These are phyloP conservation scores for Hecatera dysodea DNA, from an alignment of 2,888 invertebrate genomes.

Conservation along the genomic window DNA sequence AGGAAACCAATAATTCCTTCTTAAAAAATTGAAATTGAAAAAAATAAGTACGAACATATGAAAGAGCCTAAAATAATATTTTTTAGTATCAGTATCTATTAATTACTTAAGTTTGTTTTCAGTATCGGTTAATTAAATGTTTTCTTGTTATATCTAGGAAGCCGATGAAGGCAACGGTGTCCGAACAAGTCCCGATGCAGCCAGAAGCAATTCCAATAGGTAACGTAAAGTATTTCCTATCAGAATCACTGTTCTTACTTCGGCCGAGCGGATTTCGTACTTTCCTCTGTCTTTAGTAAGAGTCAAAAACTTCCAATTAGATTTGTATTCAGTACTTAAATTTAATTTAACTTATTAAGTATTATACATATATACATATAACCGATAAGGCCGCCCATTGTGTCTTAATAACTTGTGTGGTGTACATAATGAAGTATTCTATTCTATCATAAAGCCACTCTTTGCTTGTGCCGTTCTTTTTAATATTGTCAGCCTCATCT, in stretches of 20 bases:
- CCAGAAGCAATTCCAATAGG: conserved; percentile 82
- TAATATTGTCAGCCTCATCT: too few relatives aligned
- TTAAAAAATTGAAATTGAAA: too few relatives aligned
- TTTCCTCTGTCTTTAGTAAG: too few relatives aligned
- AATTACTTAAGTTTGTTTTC: too few relatives aligned
- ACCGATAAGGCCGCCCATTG: too few relatives aligned
- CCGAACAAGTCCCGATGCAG: conserved; percentile 85
- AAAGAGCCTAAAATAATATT: background rate
- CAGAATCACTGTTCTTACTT: background rate
- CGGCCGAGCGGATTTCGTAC: too few relatives aligned
- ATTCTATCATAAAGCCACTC: too few relatives aligned
- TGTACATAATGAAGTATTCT: too few relatives aligned
- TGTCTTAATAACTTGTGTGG: too few relatives aligned
- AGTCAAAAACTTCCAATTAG: background rate
- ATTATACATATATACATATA: too few relatives aligned
- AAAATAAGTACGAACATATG: too few relatives aligned
- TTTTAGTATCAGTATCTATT: background rate
- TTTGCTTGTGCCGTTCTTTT: background rate
- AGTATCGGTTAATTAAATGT: background rate
- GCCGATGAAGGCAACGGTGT: conserved; percentile 81
- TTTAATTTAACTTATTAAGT: background rate
- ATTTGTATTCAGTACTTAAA: background rate
- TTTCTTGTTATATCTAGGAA: conserved; percentile 74
- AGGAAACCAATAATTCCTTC: too few relatives aligned
- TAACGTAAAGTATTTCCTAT: conserved; percentile 53